Percentiles rank a stretch among this genome's conserved stretches.
phyloP scores from a whole-genome alignment of 2,888 invertebrate genomes.

The Hemistola chrysoprasaria region DNA sequence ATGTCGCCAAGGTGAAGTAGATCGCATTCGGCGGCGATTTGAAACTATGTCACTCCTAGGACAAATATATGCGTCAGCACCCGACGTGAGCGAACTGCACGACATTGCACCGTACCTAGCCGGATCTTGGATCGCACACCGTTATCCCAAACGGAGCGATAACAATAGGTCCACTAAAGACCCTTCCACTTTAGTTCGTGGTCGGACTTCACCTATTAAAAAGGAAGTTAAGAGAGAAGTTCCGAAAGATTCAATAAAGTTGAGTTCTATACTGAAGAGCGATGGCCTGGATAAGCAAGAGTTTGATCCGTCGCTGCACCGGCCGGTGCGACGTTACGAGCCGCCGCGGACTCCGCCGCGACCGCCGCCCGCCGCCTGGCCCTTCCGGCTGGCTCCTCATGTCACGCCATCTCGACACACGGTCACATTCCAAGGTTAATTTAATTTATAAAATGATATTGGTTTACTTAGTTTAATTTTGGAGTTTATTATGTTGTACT shows the following conservation, averaged over 20 bases:
- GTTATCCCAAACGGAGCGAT: conserved; percentile 86
- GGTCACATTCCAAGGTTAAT: conserved; percentile 89
- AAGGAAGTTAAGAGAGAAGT: conserved; percentile 65
- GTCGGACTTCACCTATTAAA: conserved; percentile 61
- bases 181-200: conserved; percentile 49
- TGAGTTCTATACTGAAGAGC: conserved; percentile 72
- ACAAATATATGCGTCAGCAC: conserved; percentile 91
- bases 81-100: conserved; percentile 88
- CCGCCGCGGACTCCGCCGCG: conserved; percentile 83
- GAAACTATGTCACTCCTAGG: conserved; percentile 87
- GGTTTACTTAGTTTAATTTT: conserved; percentile 58
- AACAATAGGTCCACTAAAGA: conserved; percentile 85
- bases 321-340: conserved; percentile 89
- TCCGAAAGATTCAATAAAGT: conserved; percentile 65
- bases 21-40: conserved; percentile 87
- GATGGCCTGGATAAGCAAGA: conserved; percentile 84
- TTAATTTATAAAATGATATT: conserved; percentile 42
- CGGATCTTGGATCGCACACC: conserved; percentile 91
- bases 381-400: conserved; percentile 65
- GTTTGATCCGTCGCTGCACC: conserved; percentile 89
- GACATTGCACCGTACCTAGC: conserved; percentile 90
- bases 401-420: conserved; percentile 84
- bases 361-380: conserved; percentile 72
- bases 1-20: conserved; percentile 86
- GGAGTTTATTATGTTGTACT: conserved; percentile 54